phyloP scores from a whole-genome alignment of 2,113 vertebrate species.

The Gasterosteus nipponicus region DNA sequence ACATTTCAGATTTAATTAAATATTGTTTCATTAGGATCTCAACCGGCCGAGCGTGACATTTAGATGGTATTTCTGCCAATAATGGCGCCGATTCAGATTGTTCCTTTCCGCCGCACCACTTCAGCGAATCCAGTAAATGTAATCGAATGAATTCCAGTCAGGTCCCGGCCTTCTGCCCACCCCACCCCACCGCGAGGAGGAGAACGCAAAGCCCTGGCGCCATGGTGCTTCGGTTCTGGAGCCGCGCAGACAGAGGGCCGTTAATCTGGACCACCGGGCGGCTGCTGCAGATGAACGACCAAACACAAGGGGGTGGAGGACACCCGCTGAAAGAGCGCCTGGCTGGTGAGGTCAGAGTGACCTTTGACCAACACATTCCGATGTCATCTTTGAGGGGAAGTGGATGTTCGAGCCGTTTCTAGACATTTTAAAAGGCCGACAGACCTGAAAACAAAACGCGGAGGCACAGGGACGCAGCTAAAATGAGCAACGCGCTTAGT shows the following conservation, averaged over 20 bases:
- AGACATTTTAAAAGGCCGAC: neutral
- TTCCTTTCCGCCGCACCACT: slow-evolving; percentile 18
- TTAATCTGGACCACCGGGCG: no score
- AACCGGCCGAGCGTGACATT: slow-evolving; percentile 67
- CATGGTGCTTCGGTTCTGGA: no score
- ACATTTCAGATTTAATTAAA: slow-evolving; percentile 51
- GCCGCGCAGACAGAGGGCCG: no score
- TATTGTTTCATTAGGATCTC: slow-evolving; percentile 39
- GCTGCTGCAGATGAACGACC: no score
- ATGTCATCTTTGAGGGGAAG: no score
- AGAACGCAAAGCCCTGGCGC: neutral
- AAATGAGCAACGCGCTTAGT: neutral
- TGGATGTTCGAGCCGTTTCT: neutral
- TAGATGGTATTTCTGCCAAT: slow-evolving; percentile 65
- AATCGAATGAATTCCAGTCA: slow-evolving; percentile 22
- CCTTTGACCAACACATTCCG: no score
- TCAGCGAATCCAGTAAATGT: slow-evolving; percentile 36
- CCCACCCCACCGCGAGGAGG: neutral
- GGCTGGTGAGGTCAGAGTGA: no score
- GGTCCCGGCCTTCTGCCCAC: slow-evolving; percentile 23
- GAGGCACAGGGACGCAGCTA: neutral
- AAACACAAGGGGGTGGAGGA: no score
- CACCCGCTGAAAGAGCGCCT: no score
- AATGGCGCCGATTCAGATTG: slow-evolving; percentile 28
- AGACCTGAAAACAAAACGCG: neutral